Evolutionary conservation across 2,888 invertebrate species (phyloP).

Genomic region (Stramonita haemastoma): DNA sequence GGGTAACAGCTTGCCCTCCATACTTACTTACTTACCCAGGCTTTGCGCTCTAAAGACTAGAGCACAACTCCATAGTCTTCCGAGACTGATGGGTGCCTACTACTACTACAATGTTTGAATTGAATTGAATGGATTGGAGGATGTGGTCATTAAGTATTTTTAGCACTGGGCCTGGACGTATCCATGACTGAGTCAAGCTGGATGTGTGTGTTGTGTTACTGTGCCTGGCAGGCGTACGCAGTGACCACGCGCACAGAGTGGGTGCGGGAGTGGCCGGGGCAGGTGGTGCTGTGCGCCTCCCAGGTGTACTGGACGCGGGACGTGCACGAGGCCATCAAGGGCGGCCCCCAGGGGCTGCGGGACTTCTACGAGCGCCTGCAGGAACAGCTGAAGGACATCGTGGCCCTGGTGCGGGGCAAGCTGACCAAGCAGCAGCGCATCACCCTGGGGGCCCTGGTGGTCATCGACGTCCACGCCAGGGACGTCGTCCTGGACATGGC

Average conservation of each 20-base stretch:
- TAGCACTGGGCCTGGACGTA: too few relatives aligned
- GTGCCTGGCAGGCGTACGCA: constrained; percentile 70
- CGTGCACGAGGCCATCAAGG: constrained; percentile 85
- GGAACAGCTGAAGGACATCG: constrained; percentile 86
- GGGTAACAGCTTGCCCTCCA: too few relatives aligned
- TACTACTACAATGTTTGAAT: too few relatives aligned
- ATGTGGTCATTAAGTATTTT: too few relatives aligned
- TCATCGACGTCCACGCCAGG: constrained; percentile 94
- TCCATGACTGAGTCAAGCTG: too few relatives aligned
- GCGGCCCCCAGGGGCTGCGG: constrained; percentile 81
- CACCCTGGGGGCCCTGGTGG: constrained; percentile 92
- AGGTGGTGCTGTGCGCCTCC: constrained; percentile 87
- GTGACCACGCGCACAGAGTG: constrained; percentile 82
- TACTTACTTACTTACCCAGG: too few relatives aligned
- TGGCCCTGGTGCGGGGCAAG: constrained; percentile 88
- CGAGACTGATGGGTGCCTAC: too few relatives aligned
- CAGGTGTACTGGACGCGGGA: constrained; percentile 91
- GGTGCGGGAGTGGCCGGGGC: constrained; percentile 96
- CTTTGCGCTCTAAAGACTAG: too few relatives aligned
- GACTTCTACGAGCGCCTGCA: constrained; percentile 81
- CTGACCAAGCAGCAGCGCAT: constrained; percentile 91
- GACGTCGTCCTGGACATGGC: constrained; percentile 86
- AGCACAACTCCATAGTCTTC: too few relatives aligned
- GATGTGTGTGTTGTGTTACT: too few relatives aligned
- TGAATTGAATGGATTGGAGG: too few relatives aligned